Evolutionary conservation across 2,113 vertebrate species (phyloP).

Genomic region (Actinemys pallida): DNA sequence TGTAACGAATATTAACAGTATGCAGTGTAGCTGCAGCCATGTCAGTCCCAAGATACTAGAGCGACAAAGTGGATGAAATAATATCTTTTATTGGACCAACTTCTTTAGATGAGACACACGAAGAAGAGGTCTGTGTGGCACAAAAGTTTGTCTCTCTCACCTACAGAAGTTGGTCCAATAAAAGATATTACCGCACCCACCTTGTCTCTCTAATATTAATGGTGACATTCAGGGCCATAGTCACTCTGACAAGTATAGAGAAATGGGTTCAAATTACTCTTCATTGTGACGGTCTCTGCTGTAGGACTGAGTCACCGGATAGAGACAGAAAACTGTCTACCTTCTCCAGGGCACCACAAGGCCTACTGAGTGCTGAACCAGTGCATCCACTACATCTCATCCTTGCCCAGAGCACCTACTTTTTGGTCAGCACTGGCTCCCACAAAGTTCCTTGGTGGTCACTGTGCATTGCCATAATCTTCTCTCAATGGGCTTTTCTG

Average conservation of each 20-base stretch:
- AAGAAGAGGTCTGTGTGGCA: too few species aligned
- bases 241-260: neutral
- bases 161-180: too few species aligned
- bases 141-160: too few species aligned
- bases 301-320: neutral
- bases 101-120: too few species aligned
- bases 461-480: neutral
- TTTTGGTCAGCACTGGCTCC: neutral
- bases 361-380: neutral
- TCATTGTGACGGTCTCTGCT: neutral
- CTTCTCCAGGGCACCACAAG: neutral
- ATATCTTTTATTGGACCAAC: too few species aligned
- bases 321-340: neutral
- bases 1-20: neutral
- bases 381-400: neutral
- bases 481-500: fast-evolving
- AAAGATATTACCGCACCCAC: too few species aligned
- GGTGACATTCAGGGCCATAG: neutral
- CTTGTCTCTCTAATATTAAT: neutral
- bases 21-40: too few species aligned
- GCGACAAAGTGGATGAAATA: too few species aligned
- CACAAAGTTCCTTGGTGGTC: neutral
- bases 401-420: neutral
- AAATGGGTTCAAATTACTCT: neutral
- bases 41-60: too few species aligned